Base-by-base conservation (phyloP, 2,113 vertebrate species). In the Phrynosoma blainvillii region DNA sequence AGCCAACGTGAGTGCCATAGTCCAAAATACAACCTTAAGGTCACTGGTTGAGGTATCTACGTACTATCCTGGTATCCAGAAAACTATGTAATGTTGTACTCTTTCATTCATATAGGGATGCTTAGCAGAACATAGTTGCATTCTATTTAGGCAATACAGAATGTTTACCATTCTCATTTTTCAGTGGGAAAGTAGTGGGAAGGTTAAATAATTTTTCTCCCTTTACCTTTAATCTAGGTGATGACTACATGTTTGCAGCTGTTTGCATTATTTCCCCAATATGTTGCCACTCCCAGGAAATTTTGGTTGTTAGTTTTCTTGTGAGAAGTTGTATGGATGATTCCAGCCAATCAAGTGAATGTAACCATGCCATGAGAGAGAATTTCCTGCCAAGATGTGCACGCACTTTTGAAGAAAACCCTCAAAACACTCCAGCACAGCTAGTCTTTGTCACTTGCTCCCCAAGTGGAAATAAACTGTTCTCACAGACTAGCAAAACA, bases 11-110 rank as follows among this genome's bases (percentile, higher is more conserved):
- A 30, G 25, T 75, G 40, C 52, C 86, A 40, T 32, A 36, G 71
- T 75, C 25, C 86, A 65, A 75, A 82, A 75, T 75, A 82, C n/a
- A 75, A 70, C 23, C 40, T 87, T 87, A 52, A 62, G 32, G 36
- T 65, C 18, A 32, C 20, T 65, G 79, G 52, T 82, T 47, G 54
- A 30, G 7, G 71, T 32, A 62, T 65, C 30, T 66, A 47, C 5
- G 47, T 47, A 78, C 36, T 83, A 54, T 83, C 10, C 23, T 47
- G 18, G 40, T 2, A 27, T 77, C 73, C 75, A 30, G n/a, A 74
- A 87, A 82, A 54, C 6, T 47, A 47, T 62, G 23, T 6, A 40
- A 5, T 59, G 21, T 32, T 62, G 25, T 47, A 25, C n/a, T 40
- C 10, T 12, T 74, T n/a, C 9, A 62, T 81, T 81, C 25, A 42